Conservation (phyloP, 2,113 vertebrate genomes). For the Mirza zaza region DNA sequence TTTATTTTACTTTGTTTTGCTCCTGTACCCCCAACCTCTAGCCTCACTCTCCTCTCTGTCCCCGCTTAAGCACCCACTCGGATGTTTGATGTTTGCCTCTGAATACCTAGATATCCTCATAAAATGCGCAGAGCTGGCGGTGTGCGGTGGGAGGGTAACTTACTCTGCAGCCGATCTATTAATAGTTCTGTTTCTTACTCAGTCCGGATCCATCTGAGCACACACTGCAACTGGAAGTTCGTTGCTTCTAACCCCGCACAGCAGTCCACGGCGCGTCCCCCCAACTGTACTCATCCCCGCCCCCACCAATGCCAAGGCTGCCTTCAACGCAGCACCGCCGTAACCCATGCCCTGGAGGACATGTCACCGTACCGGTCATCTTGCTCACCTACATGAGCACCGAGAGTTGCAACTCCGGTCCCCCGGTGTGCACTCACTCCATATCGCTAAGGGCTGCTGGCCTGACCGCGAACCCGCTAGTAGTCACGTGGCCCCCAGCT, state of each 20-base stretch:
- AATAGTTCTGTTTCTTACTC: not conserved
- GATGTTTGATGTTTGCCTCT: not conserved
- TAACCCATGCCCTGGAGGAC: not conserved
- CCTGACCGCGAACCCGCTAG: not conserved
- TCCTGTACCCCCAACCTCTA: not conserved
- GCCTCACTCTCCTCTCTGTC: not conserved
- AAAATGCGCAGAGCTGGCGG: not conserved
- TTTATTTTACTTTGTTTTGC: not conserved
- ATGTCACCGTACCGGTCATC: too few species aligned
- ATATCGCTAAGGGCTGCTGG: not conserved
- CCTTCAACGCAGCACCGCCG: not conserved
- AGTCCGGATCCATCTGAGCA: not conserved
- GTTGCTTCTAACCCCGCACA: not conserved
- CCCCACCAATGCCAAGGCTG: too few species aligned
- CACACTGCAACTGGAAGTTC: not conserved
- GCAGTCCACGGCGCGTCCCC: not conserved
- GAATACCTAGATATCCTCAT: not conserved
- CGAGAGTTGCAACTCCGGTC: not conserved
- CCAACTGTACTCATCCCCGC: not conserved
- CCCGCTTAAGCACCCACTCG: not conserved
- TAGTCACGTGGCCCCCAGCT: too few species aligned
- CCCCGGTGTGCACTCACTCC: not conserved
- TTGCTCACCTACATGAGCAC: not conserved
- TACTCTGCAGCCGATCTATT: not conserved
- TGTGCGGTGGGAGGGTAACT: not conserved